Base-by-base conservation (phyloP, 2,888 invertebrate genomes). In the Apodemia duryi region DNA sequence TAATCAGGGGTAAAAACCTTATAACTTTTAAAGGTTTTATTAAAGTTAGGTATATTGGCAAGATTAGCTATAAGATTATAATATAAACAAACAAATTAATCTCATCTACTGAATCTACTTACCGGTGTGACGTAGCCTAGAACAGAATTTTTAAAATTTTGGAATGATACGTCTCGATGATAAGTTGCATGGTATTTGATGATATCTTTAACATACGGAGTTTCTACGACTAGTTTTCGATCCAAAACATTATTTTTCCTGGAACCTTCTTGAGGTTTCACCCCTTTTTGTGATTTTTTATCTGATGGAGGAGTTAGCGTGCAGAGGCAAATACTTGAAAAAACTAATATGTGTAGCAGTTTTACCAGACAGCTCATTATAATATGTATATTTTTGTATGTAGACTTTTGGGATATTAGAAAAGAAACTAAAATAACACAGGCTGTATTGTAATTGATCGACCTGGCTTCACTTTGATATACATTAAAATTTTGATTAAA, bases 121-220 rank as follows among this genome's bases (percentile, higher is more conserved):
- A 88, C 98, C 67, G 98, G 98, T 61, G 98, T 98, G 61, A 98
- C 96, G 85, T 97, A 98, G 66, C 97, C 98, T 69, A 98, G 88
- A 21, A 96, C 95, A n/a, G 95, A 92, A 62, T 95, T 95, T 69
- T 94, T 91, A 76, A 97, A 96, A 73, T 94, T 94, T 66, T 94
- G 93, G 1, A 89, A 78, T 13, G 92, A 86, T 4, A 95, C 95
- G 64, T 96, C 94, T 75, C 95, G 94, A 77, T 94, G 95, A 83
- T 96, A 98, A 0, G 95, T 93, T 63, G 94, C 94, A 78, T 96
- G 94, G 79, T 97, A 95, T 68, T 93, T 93, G 62, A 97, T 79
- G 66, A 98, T 96, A 76, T 97, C 96, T 75, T 94, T 94, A 6
- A 94, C 93, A 68, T 93, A 91, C 6, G 95, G 94, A 60, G 94